Conservation (phyloP, 2,797 vertebrate species). For the Mastacembelus armatus region DNA sequence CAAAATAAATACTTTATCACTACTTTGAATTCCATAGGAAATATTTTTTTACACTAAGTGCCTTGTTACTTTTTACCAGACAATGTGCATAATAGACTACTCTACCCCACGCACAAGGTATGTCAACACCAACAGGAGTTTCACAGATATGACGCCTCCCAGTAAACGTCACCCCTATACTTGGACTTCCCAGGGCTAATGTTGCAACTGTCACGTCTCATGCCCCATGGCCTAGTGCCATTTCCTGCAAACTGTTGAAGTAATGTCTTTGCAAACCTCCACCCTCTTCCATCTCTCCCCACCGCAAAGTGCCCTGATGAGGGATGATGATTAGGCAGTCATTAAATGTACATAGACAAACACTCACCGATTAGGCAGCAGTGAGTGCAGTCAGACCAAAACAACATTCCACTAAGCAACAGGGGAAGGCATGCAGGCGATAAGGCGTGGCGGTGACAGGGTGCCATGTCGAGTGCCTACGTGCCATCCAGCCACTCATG, state of each 20-base stretch:
- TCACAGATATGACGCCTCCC: not conserved
- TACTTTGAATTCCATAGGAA: too few species aligned
- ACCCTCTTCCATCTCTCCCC: constrained; percentile 27
- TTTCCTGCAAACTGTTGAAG: constrained; percentile 51
- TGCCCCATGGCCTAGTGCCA: constrained; percentile 26
- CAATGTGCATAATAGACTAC: too few species aligned
- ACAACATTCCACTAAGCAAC: constrained; percentile 66
- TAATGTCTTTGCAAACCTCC: constrained; percentile 43
- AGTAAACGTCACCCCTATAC: constrained; percentile 23
- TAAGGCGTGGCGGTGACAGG: constrained; percentile 63
- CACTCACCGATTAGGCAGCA: constrained; percentile 61
- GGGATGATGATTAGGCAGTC: constrained; percentile 68
- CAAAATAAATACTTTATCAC: too few species aligned
- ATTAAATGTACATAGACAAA: constrained; percentile 61
- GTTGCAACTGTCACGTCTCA: constrained; percentile 62
- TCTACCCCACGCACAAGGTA: not conserved
- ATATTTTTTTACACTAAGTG: too few species aligned
- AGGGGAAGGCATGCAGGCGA: constrained; percentile 54
- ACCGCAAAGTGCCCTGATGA: constrained; percentile 61
- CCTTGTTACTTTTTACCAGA: too few species aligned
- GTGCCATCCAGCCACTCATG: constrained; percentile 70
- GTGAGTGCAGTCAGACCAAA: constrained; percentile 70
- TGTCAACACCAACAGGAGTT: not conserved
- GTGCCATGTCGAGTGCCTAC: constrained; percentile 70
- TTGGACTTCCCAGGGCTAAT: constrained; percentile 46